A percentile compares a stretch with the other conserved stretches of the same genome.
These are phyloP conservation scores for Dryocosmus kuriphilus DNA, from an alignment of 2,888 invertebrate species.

Conservation along the genomic window DNA sequence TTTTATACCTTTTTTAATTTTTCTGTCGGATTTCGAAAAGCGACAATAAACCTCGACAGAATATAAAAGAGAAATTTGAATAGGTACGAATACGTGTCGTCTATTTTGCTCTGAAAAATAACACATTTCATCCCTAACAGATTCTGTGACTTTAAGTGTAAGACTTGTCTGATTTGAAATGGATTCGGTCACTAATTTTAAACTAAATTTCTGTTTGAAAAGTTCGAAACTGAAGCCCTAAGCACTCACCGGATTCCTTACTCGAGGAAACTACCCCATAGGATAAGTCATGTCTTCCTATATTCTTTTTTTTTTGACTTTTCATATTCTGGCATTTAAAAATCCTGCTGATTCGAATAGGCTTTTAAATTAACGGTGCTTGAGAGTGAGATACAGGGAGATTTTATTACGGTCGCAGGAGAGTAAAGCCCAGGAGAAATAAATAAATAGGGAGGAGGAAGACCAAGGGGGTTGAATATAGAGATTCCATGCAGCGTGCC, in stretches of 20 bases:
- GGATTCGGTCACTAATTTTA: too few species aligned
- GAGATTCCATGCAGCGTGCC: constrained; percentile 21
- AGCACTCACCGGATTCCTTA: neutral
- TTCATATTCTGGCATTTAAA: neutral
- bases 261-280: neutral
- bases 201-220: too few species aligned
- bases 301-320: neutral
- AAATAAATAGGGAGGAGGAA: constrained; percentile 17
- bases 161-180: too few species aligned
- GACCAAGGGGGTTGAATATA: constrained; percentile 12
- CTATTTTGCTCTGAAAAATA: too few species aligned
- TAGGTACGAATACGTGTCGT: too few species aligned
- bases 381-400: neutral
- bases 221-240: neutral
- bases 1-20: too few species aligned
- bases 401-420: neutral
- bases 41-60: too few species aligned
- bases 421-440: neutral
- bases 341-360: neutral
- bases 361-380: neutral
- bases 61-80: too few species aligned
- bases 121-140: too few species aligned
- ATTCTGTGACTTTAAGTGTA: too few species aligned
- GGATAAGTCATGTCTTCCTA: neutral
- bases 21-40: too few species aligned